These are phyloP conservation scores for Stratiomys singularior DNA, from an alignment of 2,888 invertebrate genomes.

Conservation along the genomic window DNA sequence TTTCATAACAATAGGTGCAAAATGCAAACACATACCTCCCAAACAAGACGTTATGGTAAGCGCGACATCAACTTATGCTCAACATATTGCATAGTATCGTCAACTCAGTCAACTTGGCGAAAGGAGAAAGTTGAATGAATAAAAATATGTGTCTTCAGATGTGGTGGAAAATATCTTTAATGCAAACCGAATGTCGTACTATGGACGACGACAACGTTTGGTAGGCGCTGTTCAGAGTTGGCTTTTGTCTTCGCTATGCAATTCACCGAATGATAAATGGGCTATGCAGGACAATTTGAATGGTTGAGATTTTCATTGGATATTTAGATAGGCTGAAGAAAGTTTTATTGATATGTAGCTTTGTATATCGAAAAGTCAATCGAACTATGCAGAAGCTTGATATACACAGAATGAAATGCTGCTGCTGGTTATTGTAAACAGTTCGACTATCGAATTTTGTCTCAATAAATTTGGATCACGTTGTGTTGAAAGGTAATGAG, in stretches of 20 bases:
- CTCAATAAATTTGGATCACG: too few species aligned
- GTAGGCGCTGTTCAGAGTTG: background rate
- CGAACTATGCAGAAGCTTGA: too few species aligned
- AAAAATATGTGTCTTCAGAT: background rate
- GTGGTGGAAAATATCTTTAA: background rate
- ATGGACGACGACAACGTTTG: background rate
- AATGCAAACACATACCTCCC: constrained; percentile 12
- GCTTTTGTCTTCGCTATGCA: background rate
- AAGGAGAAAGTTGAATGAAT: constrained; percentile 6
- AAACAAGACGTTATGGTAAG: background rate
- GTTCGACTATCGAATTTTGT: too few species aligned
- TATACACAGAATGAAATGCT: too few species aligned
- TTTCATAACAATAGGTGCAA: constrained; percentile 8
- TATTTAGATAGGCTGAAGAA: too few species aligned
- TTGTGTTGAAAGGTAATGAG: too few species aligned
- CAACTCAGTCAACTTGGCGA: background rate
- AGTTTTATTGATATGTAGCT: too few species aligned
- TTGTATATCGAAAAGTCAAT: too few species aligned
- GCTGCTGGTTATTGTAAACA: too few species aligned
- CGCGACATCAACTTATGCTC: constrained; percentile 4
- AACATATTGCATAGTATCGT: background rate
- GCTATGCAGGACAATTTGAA: too few species aligned
- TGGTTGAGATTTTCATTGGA: too few species aligned
- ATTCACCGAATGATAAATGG: too few species aligned
- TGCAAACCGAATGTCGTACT: background rate